Evolutionary conservation across 2,797 vertebrate species (phyloP), one percentile per base, ranked within the genome.

Genomic region (Cirrhinus molitorella): DNA sequence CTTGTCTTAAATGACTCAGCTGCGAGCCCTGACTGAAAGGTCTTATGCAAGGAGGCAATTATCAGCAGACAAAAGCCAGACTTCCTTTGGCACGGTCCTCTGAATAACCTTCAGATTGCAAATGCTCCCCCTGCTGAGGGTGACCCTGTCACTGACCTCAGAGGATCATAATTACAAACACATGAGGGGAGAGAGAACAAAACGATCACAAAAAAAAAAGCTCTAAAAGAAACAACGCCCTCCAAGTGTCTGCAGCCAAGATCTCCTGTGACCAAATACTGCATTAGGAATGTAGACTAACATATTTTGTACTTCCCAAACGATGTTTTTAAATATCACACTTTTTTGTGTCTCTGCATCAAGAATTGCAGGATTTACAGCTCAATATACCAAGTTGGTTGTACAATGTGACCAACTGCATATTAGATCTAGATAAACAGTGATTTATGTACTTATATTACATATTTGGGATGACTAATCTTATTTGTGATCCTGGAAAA

Each of bases 41-140:
- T 63, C 19, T 53, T 81, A 61, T 31, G 63, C 51, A 83, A 83
- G 71, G 86, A 89, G 86, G 82, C 86, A 88, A 89, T 92, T 91
- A 91, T 83, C 85, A 67, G 45, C 0, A 70, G 86, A 81, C 47
- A 77, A 6, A 72, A 82, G 74, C 81, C 78, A 85, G 83, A 89
- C 80, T 79, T 57, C 87, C 67, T 83, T 77, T 79, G 37, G 81
- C 85, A 87, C 11, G 23, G 63, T 71, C 79, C 77, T 85, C 77
- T 71, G 65, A 84, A 85, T 85, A 83, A 90, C 70, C 80, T 82
- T 74, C 59, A 19, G 80, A 82, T 82, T 82, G 80, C 80, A 74
- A 82, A 74, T 25, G 31, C 70, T 40, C 57, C 21, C 61, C 78
- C 78, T 2, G 47, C 34, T 0, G 0, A 66, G 47, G 10, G 16